Conservation (phyloP, 2,888 invertebrate species). For the Eudemis profundana region DNA sequence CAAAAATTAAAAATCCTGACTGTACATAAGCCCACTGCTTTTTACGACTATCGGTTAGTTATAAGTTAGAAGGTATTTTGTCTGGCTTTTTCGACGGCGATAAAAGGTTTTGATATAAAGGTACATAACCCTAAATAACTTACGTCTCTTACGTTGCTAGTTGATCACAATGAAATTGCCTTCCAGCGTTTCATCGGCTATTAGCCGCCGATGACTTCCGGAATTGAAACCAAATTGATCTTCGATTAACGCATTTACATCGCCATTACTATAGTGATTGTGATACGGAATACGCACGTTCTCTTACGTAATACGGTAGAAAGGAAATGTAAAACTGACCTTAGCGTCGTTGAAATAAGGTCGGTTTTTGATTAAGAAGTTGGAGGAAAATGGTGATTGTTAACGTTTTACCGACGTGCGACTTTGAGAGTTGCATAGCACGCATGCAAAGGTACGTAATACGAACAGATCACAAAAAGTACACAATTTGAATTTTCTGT, state of each 20-base stretch:
- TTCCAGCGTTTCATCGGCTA: slow-evolving; percentile 33
- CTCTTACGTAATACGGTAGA: slow-evolving; percentile 30
- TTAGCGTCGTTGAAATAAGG: neutral
- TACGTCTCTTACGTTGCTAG: neutral
- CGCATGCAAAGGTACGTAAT: slow-evolving; percentile 15
- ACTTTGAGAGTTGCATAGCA: slow-evolving; percentile 16
- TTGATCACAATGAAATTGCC: slow-evolving; percentile 40
- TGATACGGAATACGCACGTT: slow-evolving; percentile 41
- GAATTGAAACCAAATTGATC: slow-evolving; percentile 43
- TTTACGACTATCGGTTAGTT: too few relatives aligned
- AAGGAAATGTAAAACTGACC: neutral
- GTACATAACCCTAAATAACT: too few relatives aligned
- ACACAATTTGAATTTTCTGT: neutral
- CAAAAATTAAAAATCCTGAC: too few relatives aligned
- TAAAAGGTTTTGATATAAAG: too few relatives aligned
- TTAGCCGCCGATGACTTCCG: slow-evolving; percentile 41
- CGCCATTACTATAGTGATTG: slow-evolving; percentile 36
- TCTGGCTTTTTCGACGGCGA: too few relatives aligned
- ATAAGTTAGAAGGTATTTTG: too few relatives aligned
- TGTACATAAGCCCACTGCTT: too few relatives aligned
- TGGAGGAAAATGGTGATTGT: slow-evolving; percentile 6
- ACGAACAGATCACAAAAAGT: slow-evolving; percentile 6
- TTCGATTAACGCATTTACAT: slow-evolving; percentile 43
- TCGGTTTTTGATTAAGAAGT: slow-evolving; percentile 7
- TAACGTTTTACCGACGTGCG: slow-evolving; percentile 16